Evolutionary conservation across 2,888 invertebrate species (phyloP), one percentile per base, ranked within the genome.

Genomic region (Ormyrus labotus): DNA sequence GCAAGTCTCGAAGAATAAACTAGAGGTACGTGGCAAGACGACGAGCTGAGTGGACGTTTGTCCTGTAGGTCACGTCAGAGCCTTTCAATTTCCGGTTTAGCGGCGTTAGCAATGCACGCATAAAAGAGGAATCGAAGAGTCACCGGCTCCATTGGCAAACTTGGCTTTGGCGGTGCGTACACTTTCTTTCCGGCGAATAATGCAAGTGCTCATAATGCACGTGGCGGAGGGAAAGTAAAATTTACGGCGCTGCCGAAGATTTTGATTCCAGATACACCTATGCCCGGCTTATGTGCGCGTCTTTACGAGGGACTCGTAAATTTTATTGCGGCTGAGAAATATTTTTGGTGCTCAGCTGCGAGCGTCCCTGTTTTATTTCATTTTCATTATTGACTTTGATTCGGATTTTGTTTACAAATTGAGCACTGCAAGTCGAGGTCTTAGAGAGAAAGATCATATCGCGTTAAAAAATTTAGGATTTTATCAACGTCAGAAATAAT

Each of bases 1-100:
- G 13, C 9, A 64, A 64, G 64, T n/a, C 5, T 48, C 34, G 50
- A 48, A 11, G 13, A 48, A 48, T 63, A 47, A 47, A 63, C 13
- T 10, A 63, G 47, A 48, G 47, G 47, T 64, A 45, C n/a, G 47
- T 5, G 11, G 50, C 45, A 50, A 74, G 50, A 53, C 11, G 8
- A 71, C 48, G 64, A 81, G 63, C 65, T 48, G 68, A 34, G 34
- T 4, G 34, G 60, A 71, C 71, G 57, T 50, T 73, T 61, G 65
- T 51, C 70, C 53, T 81, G 88, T 34, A 34, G 34, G 34, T 34
- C 34, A 34, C 34, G 34, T 34, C 86, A 88, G 86, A 83, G 88
- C 88, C 87, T 88, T 88, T 89, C 88, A 89, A 89, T 89, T 89
- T 89, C 89, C 88, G 34, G 87, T 72, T 84, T 81, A 83, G 83